Evolutionary conservation across 1,140 invertebrate species (phyloP), one percentile per base, ranked within the genome.

Genomic region (Zaprionus taronus): DNA sequence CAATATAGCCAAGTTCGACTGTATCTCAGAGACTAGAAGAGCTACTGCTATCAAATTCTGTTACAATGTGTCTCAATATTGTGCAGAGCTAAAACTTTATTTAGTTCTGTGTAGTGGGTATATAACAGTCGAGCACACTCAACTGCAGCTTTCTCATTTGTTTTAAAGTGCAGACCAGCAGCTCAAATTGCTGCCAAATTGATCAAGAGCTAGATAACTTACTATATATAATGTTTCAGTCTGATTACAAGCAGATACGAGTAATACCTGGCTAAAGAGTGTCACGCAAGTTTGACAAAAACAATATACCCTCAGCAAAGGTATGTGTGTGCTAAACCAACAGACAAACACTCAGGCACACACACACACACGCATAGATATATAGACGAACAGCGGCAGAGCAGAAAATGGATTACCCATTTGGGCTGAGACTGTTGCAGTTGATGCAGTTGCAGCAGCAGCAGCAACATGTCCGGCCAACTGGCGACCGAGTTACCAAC

Each of bases 341-440:
- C n/a, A 49, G 9, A 22, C 49, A 41, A 60, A 38, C 38, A 15
- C 38, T n/a, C 38, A 15, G 38, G n/a, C n/a, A 20, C 20, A 53
- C 34, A 56, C 12, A 15, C 17, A 28, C 31, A 38, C 9, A 22
- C 47, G 31, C 34, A 12, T 5, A 17, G 34, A 31, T 9, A 41
- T 20, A 60, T 41, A 36, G 31, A 36, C 15, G 58, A 36, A 61
- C 56, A 69, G 71, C 24, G 49, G 62, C 64, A 55, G 53, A 72
- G 55, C 68, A 44, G 56, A 75, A 87, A 89, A 89, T 89, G 81
- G 85, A 89, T 89, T 89, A 89, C 84, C 81, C 84, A 89, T 89
- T 90, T 89, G 80, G 84, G 84, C 68, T 79, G 62, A 71, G 66
- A 67, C 49, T 53, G 71, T 28, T 24, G 69, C 71, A 57, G 66